Evolutionary conservation across 2,113 vertebrate genomes (phyloP), one percentile per base, ranked within the genome.

Genomic region (Hoplias malabaricus): DNA sequence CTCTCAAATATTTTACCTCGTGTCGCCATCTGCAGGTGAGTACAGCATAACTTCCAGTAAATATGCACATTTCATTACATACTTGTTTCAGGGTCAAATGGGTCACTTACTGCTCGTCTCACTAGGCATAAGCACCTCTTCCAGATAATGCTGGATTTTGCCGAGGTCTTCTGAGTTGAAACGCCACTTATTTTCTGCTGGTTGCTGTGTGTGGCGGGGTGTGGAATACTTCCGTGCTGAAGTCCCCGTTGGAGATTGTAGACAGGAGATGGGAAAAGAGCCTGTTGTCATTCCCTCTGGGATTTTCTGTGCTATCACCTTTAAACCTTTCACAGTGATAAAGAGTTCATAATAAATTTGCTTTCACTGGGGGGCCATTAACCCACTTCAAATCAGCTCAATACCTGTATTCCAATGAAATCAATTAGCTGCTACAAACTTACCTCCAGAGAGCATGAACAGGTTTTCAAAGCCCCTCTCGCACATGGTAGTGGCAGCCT

Each of bases 381-480:
- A 25, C 12, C 31, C 13, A 19, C 23, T 25, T 14, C 3, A 10
- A 2, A 0, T 54, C 0, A 70, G 27, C n/a, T 36, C 14, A 16
- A 8, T 16, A 65, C 10, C 38, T 57, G 25, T 9, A 27, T 8
- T 1, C 29, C 57, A 33, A 46, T 59, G 14, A 3, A 42, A 4
- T 19, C 3, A 1, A 25, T 1, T 7, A 36, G n/a, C 25, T 25
- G 3, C 0, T 14, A 12, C 1, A 6, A 62, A 2, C 89, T 85
- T 61, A 98, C 98, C 98, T 92, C 98, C 98, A 0, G 96, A 97
- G 2, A 99, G 89, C 95, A 99, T 94, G 78, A 97, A 99, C 13
- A 99, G 84, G 73, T 99, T 99, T 75, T 99, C 96, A 1, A 98
- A 96, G 4, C 96, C 97, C 50, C 96, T 89, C 80, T 99, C 94